These are phyloP conservation scores for Leptopilina clavipes DNA, from an alignment of 1,140 invertebrate species.

Conservation along the genomic window DNA sequence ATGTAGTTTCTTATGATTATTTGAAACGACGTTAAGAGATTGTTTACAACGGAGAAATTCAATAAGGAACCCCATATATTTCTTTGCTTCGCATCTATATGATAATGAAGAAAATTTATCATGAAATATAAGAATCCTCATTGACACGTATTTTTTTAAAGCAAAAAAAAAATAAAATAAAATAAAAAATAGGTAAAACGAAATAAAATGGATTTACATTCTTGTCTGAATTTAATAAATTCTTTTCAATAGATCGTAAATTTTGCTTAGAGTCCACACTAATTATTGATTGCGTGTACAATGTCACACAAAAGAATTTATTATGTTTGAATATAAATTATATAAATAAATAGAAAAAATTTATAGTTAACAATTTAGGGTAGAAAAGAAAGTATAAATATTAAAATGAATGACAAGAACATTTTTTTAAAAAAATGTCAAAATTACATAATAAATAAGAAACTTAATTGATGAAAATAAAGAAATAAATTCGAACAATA, in stretches of 20 bases:
- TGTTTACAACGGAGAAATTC: conserved; percentile 4
- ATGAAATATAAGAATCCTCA: conserved; percentile 13
- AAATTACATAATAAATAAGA: no score
- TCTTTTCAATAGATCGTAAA: not conserved
- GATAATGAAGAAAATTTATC: conserved; percentile 25
- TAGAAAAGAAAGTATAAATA: no score
- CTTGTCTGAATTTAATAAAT: not conserved
- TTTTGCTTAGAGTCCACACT: not conserved
- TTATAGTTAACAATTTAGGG: no score
- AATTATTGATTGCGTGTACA: no score
- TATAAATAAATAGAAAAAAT: no score
- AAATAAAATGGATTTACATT: not conserved
- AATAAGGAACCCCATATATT: conserved; percentile 29
- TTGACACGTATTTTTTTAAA: not conserved
- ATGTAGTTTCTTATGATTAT: not conserved
- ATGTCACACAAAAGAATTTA: no score
- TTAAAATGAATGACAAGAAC: no score
- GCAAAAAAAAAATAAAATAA: not conserved
- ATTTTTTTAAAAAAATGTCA: no score
- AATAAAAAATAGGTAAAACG: no score
- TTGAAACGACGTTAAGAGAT: not conserved
- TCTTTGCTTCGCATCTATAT: conserved; percentile 19
- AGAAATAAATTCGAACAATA: no score
- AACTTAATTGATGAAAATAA: no score
- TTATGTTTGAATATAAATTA: no score